Evolutionary conservation across 2,113 vertebrate species (phyloP), one percentile per base, ranked within the genome.

Genomic region (Macquaria ambigua): DNA sequence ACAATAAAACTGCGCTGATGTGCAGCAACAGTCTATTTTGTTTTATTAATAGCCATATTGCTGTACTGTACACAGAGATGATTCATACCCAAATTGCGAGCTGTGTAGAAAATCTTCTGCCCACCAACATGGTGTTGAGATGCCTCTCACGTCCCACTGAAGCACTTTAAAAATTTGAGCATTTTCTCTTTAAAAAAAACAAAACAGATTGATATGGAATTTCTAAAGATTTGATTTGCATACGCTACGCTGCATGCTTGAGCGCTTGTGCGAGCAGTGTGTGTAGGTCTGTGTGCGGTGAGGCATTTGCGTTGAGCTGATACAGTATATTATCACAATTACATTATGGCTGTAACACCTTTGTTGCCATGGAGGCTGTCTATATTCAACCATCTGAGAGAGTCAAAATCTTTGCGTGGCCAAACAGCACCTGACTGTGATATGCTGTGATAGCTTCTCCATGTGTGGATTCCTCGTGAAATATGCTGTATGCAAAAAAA

Each of bases 21-120:
- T 76, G 55, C 31, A 41, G 48, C 28, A 79, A 69, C 28, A 63
- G 63, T 76, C 76, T 52, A 23, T 82, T 83, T 56, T 7, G 37
- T 87, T 90, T 84, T 77, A 90, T 92, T 83, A 88, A 90, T 74
- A 87, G 80, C 46, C 25, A 46, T 76, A 76, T 88, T 89, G 72
- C 68, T 31, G 63, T 58, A 74, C 46, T 43, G 71, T 58, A 79
- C 79, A 77, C n/a, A 77, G 76, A 75, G 66, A 88, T 88, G 84
- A 89, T 77, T 91, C 87, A 89, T 77, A 66, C 6, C 67, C 84
- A 90, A 90, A 92, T 77, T 81, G 83, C 37, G 20, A 46, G 48
- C 61, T 25, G 16, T 75, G 70, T 80, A 28, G 63, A 86, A 85
- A 89, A 87, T 74, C 58, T 61, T 86, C 81, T 84, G 74, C 84